These are phyloP conservation scores for Holacanthus passer DNA, from an alignment of 2,113 vertebrate genomes.

Conservation along the genomic window DNA sequence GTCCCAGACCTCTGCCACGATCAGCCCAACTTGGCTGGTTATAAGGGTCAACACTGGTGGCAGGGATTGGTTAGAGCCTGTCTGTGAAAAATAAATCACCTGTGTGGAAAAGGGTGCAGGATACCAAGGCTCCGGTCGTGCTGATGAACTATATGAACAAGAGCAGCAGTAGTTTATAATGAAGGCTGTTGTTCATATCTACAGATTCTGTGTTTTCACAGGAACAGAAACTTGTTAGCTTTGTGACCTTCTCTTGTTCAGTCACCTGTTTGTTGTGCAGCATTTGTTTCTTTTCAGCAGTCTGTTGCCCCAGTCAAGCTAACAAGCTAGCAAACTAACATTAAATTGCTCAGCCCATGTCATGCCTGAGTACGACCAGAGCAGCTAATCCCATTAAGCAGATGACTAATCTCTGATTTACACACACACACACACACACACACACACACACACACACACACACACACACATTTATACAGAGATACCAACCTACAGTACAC, in stretches of 20 bases:
- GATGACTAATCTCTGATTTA: constrained; percentile 59
- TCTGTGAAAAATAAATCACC: constrained; percentile 5
- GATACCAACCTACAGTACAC: background rate
- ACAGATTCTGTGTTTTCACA: background rate
- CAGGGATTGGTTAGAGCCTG: background rate
- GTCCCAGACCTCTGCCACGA: background rate
- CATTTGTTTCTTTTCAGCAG: background rate
- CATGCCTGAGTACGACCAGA: constrained; percentile 35
- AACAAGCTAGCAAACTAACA: constrained; percentile 9
- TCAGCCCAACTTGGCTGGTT: background rate
- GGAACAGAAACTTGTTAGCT: background rate
- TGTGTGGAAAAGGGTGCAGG: background rate
- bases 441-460: background rate
- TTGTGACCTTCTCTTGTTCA: background rate
- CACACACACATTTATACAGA: background rate
- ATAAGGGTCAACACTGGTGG: background rate
- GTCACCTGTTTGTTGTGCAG: background rate
- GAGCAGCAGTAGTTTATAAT: background rate
- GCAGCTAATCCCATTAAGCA: constrained; percentile 65
- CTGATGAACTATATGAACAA: background rate
- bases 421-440: constrained; percentile 4
- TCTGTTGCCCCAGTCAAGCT: background rate
- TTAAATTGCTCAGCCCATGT: constrained; percentile 27
- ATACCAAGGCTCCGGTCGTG: background rate
- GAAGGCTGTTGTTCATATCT: background rate